phyloP scores from a whole-genome alignment of 2,113 vertebrate species.

The Sorex araneus region DNA sequence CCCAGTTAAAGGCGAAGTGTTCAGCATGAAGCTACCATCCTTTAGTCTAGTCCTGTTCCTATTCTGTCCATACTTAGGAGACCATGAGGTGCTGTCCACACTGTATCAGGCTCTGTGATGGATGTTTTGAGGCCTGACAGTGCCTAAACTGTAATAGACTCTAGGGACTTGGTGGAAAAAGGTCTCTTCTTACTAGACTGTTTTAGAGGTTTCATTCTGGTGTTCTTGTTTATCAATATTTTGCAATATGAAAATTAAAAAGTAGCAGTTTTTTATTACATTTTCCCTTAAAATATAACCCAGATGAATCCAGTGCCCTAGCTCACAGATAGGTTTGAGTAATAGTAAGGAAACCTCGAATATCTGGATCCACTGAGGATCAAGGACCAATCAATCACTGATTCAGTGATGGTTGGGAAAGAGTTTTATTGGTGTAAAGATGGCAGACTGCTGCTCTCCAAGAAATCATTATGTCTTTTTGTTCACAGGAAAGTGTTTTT shows the following conservation, averaged over 20 bases:
- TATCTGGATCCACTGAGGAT: no score
- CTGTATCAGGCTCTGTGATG: accelerated
- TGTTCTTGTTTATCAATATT: not conserved
- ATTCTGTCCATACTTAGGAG: not conserved
- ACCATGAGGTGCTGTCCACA: not conserved
- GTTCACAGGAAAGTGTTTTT: no score
- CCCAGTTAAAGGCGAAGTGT: not conserved
- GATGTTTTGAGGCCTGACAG: not conserved
- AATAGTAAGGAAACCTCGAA: no score
- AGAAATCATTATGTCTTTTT: no score
- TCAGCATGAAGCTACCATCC: not conserved
- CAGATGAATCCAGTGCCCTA: not conserved
- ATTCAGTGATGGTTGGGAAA: no score
- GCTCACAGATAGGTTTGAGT: not conserved
- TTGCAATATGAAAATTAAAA: not conserved
- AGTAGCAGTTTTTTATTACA: not conserved
- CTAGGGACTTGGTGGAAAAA: not conserved
- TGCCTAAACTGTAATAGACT: not conserved
- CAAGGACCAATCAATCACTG: no score
- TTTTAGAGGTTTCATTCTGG: not conserved
- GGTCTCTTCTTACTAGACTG: not conserved
- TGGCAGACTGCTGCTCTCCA: no score
- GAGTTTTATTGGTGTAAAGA: no score
- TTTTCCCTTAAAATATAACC: not conserved
- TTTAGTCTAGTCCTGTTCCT: not conserved